These are phyloP conservation scores for Nesogale talazaci DNA, from an alignment of 2,113 vertebrate species.

Conservation along the genomic window DNA sequence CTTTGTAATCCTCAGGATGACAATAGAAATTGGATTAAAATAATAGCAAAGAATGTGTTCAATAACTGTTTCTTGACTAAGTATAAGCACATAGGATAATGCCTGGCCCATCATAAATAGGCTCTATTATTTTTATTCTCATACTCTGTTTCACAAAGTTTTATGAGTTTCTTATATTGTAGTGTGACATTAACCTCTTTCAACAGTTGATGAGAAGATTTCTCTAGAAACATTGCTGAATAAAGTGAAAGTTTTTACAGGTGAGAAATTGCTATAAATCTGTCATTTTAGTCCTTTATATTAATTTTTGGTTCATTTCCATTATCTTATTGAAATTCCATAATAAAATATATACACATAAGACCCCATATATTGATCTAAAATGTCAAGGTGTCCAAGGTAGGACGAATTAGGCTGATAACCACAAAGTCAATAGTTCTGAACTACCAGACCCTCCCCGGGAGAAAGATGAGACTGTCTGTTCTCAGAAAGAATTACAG, in stretches of 20 bases:
- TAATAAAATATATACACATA: background rate
- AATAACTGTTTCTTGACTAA: background rate
- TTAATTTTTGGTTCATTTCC: background rate
- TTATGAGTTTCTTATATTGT: background rate
- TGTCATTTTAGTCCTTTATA: background rate
- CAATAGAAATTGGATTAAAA: background rate
- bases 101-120: background rate
- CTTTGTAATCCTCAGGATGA: background rate
- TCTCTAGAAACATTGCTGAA: conserved; percentile 18
- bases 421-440: no score
- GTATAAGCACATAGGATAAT: background rate
- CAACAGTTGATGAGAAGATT: conserved; percentile 14
- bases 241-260: conserved; percentile 23
- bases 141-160: background rate
- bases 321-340: background rate
- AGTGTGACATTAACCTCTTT: background rate
- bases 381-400: background rate
- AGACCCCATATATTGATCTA: background rate
- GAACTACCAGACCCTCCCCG: no score
- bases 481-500: no score
- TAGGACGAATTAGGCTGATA: no score
- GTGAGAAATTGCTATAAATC: background rate
- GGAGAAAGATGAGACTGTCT: no score
- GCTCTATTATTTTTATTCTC: background rate
- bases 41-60: background rate